Evolutionary conservation across 1,140 invertebrate species (phyloP), one percentile per base, ranked within the genome.

Genomic region (Euwallacea similis): DNA sequence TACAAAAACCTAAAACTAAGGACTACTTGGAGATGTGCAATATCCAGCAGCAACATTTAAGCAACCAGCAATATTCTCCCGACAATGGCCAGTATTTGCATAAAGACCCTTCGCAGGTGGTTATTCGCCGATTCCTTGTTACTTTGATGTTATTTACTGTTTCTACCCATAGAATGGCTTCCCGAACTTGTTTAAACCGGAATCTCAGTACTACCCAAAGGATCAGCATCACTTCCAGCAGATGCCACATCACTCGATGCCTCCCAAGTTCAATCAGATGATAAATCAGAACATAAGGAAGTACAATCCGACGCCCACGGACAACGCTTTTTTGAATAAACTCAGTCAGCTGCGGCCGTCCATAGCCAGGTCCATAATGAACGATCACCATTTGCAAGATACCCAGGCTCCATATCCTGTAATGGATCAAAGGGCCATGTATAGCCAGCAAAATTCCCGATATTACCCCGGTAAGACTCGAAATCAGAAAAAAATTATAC

Each of bases 11-110:
- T 11, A 80, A 80, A 71, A 73, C 78, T 47, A 80, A 80, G 53
- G 78, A 79, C 10, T 79, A 75, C 62, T 74, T 79, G 73, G 78
- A 80, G 15, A 76, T 79, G 75, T 79, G 78, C 68, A 79, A 75
- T 56, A 73, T 77, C 9, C 75, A 74, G 55, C 76, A 79, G 8
- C 77, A 77, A 2, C 73, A 73, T 53, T 47, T 74, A 41, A 73
- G 63, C 42, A 62, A 67, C 42, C 77, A 77, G 53, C 63, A 63
- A 41, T 77, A 75, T 66, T 42, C 59, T 8, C 65, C 61, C 13
- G 72, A 78, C 10, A 63, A 74, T 55, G 71, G 69, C 10, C 76
- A 76, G 64, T 79, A 76, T 67, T 66, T 76, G 56, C 73, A 75
- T 43, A 77, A 78, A 63, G 77, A 78, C 11, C 66, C 75, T 9